These are phyloP conservation scores for Acleris laterana DNA, from an alignment of 2,888 invertebrate species.

Conservation along the genomic window DNA sequence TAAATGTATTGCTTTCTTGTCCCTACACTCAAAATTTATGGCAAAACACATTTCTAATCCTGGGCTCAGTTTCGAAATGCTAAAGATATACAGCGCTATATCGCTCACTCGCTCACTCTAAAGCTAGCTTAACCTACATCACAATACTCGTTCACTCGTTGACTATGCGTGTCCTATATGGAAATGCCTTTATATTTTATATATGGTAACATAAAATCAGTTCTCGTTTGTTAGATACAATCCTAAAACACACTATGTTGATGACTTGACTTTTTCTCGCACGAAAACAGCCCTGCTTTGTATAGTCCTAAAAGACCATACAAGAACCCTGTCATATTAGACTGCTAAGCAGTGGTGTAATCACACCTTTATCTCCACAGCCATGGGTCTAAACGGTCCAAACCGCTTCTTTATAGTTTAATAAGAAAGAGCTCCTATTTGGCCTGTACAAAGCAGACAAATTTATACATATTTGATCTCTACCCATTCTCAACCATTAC, in stretches of 20 bases:
- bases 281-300: no score
- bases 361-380: no score
- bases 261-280: background rate
- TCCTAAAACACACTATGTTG: background rate
- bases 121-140: conserved; percentile 60
- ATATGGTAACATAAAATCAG: conserved; percentile 40
- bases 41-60: conserved; percentile 31
- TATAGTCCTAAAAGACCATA: no score
- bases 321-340: no score
- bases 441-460: no score
- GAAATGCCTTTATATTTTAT: conserved; percentile 56
- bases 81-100: conserved; percentile 2
- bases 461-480: background rate
- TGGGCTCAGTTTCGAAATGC: conserved; percentile 41
- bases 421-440: no score
- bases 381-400: no score
- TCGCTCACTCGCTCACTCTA: conserved; percentile 24
- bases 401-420: no score
- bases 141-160: conserved; percentile 62
- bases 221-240: conserved; percentile 43
- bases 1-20: conserved; percentile 26
- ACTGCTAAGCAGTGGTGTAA: no score
- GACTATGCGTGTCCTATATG: conserved; percentile 61
- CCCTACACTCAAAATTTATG: conserved; percentile 26
- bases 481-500: background rate